Conservation (phyloP, 2,113 vertebrate species). For the Cathartes aura region DNA sequence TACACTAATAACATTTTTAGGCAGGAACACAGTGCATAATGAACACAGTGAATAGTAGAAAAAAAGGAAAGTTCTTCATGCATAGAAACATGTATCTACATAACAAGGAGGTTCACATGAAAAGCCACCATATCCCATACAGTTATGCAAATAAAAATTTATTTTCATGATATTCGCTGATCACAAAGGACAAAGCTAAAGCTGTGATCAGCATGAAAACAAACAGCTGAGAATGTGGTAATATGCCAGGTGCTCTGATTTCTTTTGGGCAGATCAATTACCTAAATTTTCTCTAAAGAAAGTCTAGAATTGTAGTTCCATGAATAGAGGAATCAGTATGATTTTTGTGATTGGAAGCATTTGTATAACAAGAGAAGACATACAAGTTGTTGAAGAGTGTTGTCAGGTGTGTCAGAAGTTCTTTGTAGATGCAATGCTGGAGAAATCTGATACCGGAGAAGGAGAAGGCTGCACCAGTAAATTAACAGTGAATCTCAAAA, state of each 20-base stretch:
- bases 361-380: not conserved
- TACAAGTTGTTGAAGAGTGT: not conserved
- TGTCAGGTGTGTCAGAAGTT: not conserved
- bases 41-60: not conserved
- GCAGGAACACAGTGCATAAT: not conserved
- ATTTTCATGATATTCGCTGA: not conserved
- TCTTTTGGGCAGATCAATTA: not conserved
- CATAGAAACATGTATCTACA: not conserved
- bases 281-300: not conserved
- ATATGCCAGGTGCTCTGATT: not conserved
- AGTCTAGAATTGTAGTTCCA: not conserved
- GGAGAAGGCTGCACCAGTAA: not conserved
- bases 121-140: not conserved
- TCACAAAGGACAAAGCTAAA: not conserved
- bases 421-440: not conserved
- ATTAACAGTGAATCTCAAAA: not conserved
- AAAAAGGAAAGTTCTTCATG: not conserved
- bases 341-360: not conserved
- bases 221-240: not conserved
- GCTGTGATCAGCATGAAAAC: not conserved
- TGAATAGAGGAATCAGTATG: not conserved
- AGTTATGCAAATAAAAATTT: not conserved
- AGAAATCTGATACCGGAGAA: not conserved
- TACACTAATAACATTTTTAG: not conserved
- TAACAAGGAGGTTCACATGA: not conserved